phyloP scores from a whole-genome alignment of 1,140 invertebrate genomes.

The Drosophila seguyi region DNA sequence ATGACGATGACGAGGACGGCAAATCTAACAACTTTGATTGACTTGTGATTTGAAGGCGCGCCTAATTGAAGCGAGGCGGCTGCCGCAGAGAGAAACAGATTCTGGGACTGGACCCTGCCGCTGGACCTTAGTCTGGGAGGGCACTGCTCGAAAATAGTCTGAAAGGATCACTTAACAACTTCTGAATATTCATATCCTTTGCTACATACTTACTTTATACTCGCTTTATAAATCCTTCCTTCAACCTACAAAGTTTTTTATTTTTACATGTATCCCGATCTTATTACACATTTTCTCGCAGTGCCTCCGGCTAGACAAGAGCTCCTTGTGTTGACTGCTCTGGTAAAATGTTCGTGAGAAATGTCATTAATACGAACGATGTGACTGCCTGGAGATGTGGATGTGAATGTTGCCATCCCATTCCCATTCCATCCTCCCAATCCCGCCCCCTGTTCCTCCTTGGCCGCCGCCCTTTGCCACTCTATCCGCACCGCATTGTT shows the following conservation, averaged over 20 bases:
- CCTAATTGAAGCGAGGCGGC: constrained; percentile 76
- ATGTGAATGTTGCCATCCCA: constrained; percentile 40
- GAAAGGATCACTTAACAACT: background rate
- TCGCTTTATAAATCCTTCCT: background rate
- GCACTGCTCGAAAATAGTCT: constrained; percentile 35
- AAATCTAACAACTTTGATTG: constrained; percentile 82
- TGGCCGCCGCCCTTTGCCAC: constrained; percentile 35
- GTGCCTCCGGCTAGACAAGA: constrained; percentile 25
- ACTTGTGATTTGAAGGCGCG: constrained; percentile 82
- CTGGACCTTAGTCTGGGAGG: constrained; percentile 20
- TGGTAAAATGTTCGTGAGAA: constrained; percentile 79
- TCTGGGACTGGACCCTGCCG: constrained; percentile 18
- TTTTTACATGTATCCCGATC: background rate
- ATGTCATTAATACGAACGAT: constrained; percentile 82
- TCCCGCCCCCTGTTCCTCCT: background rate
- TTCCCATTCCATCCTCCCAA: constrained; percentile 7
- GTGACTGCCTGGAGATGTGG: constrained; percentile 61
- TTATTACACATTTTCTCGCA: constrained; percentile 7
- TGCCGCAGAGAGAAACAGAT: constrained; percentile 42
- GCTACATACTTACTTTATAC: background rate
- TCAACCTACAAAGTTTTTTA: background rate
- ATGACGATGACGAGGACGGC: constrained; percentile 53
- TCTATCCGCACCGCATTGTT: constrained; percentile 66
- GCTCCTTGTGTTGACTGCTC: constrained; percentile 57
- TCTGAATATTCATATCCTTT: background rate